Evolutionary conservation across 2,113 vertebrate species (phyloP).

Genomic region (Nycticryphes semicollaris): DNA sequence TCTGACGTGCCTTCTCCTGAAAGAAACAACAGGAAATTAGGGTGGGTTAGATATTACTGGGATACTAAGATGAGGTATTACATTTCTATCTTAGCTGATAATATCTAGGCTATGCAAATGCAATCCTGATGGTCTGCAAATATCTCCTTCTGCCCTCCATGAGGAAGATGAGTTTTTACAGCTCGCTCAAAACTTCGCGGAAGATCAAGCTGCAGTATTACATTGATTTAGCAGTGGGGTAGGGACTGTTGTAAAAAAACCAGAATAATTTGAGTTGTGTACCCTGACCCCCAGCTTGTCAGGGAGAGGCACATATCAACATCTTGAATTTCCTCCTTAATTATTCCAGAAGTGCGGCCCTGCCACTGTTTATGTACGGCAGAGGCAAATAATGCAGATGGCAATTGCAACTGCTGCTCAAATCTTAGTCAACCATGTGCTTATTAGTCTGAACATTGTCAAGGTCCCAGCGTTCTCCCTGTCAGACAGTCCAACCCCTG

Average conservation of each 20-base stretch:
- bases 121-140: background rate
- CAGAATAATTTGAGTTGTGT: background rate
- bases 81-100: background rate
- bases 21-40: background rate
- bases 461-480: background rate
- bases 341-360: background rate
- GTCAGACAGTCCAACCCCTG: background rate
- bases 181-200: background rate
- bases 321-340: background rate
- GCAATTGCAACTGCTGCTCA: background rate
- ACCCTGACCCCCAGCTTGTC: background rate
- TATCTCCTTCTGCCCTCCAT: background rate
- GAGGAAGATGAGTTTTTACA: background rate
- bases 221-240: fast-evolving
- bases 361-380: background rate
- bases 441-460: background rate
- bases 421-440: background rate
- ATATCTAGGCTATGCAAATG: background rate
- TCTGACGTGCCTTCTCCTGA: background rate
- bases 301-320: background rate
- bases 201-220: background rate
- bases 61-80: background rate
- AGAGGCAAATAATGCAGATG: background rate
- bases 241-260: background rate
- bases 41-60: background rate